phyloP scores from a whole-genome alignment of 2,888 invertebrate species.

The Villa cingulata region DNA sequence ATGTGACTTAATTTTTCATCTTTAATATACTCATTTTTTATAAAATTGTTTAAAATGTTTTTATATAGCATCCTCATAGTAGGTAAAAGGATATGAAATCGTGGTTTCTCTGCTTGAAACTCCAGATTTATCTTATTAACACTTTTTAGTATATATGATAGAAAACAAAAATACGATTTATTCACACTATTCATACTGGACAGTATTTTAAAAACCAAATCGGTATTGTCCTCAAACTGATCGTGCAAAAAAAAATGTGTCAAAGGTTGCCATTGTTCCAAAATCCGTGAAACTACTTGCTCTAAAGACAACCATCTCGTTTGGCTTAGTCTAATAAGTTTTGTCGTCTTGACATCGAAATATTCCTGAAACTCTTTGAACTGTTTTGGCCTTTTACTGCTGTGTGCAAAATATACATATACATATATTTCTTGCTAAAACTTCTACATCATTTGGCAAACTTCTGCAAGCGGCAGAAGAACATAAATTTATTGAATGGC shows the following conservation, averaged over 20 bases:
- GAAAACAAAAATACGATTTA: too few species aligned
- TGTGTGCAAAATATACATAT: background rate
- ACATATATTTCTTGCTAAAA: background rate
- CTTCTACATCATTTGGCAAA: background rate
- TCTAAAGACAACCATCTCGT: background rate
- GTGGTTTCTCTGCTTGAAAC: background rate
- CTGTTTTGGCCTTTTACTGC: background rate
- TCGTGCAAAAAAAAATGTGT: background rate
- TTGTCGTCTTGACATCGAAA: background rate
- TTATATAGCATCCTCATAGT: background rate
- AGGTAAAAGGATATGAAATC: slow-evolving; percentile 2
- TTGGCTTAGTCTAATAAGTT: background rate
- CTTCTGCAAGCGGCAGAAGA: background rate
- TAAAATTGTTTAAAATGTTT: slow-evolving; percentile 3
- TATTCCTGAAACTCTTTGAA: background rate
- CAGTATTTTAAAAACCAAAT: too few species aligned
- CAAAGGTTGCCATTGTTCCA: background rate
- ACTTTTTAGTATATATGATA: too few species aligned
- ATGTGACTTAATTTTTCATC: background rate
- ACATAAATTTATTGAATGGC: background rate
- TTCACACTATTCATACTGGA: too few species aligned
- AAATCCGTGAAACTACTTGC: background rate
- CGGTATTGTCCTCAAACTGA: background rate
- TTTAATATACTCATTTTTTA: background rate
- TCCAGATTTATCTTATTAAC: too few species aligned